Evolutionary conservation across 2,888 invertebrate genomes (phyloP).

Genomic region (Notodonta ziczac): DNA sequence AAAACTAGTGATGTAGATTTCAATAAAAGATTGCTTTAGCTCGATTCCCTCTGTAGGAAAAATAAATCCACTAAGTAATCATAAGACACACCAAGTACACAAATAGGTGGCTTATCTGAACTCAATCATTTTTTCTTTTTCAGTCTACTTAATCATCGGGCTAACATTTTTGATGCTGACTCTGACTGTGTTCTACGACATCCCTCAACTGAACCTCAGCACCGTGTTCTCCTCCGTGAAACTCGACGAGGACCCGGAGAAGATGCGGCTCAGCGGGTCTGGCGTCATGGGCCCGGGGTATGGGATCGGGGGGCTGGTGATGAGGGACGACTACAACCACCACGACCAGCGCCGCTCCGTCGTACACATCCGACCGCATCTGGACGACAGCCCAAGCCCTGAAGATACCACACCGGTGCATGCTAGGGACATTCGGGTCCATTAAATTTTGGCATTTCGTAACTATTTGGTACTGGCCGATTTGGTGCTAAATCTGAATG

Average conservation of each 20-base stretch:
- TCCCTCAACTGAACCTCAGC: slow-evolving; percentile 94
- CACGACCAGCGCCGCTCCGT: slow-evolving; percentile 85
- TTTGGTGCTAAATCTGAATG: slow-evolving; percentile 29
- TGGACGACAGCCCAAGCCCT: slow-evolving; percentile 89
- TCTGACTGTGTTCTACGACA: slow-evolving; percentile 93
- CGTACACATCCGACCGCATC: slow-evolving; percentile 86
- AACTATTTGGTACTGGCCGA: background rate
- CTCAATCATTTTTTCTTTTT: slow-evolving; percentile 26
- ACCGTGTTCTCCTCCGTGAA: slow-evolving; percentile 89
- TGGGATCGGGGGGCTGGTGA: slow-evolving; percentile 74
- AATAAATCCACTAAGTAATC: too few relatives aligned
- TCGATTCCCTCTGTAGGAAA: too few relatives aligned
- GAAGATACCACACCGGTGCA: slow-evolving; percentile 87
- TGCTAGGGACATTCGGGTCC: slow-evolving; percentile 83
- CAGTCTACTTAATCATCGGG: slow-evolving; percentile 92
- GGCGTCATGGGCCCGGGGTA: slow-evolving; percentile 76
- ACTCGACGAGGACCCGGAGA: slow-evolving; percentile 86
- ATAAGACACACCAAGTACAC: too few relatives aligned
- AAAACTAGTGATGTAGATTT: too few relatives aligned
- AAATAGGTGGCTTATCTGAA: background rate
- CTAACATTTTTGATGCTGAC: slow-evolving; percentile 93
- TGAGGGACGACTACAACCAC: slow-evolving; percentile 77
- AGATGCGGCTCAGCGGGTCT: slow-evolving; percentile 86
- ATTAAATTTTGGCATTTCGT: slow-evolving; percentile 54
- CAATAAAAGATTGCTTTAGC: too few relatives aligned